Percentiles rank a stretch among this genome's conserved stretches.
phyloP scores from a whole-genome alignment of 1,140 invertebrate species.

The Heliconius eleuchia region DNA sequence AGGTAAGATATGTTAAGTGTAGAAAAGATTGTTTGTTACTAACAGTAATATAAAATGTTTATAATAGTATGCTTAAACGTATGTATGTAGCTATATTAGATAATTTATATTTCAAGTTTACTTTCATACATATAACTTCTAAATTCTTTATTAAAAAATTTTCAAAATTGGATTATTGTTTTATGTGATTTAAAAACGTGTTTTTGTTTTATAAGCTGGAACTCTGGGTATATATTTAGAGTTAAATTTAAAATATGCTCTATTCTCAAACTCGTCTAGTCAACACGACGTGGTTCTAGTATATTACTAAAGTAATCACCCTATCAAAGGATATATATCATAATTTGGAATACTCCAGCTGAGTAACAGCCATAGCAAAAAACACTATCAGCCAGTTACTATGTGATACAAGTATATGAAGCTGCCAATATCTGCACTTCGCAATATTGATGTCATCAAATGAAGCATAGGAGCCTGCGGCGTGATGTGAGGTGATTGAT shows the following conservation, averaged over 20 bases:
- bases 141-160: too few species aligned
- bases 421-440: conserved; percentile 39
- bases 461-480: conserved; percentile 49
- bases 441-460: conserved; percentile 48
- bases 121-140: too few species aligned
- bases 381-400: conserved; percentile 1
- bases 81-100: too few species aligned
- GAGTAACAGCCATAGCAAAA: not conserved
- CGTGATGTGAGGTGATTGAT: conserved; percentile 64
- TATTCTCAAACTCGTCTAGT: too few species aligned
- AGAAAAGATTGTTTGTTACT: not conserved
- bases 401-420: conserved; percentile 5
- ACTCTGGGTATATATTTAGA: too few species aligned
- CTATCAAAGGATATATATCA: not conserved
- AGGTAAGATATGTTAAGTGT: conserved; percentile 81
- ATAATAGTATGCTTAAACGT: too few species aligned
- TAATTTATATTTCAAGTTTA: too few species aligned
- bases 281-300: not conserved
- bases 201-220: too few species aligned
- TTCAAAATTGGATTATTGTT: too few species aligned
- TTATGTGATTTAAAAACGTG: too few species aligned
- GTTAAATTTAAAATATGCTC: too few species aligned
- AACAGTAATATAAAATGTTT: not conserved
- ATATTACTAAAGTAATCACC: not conserved
- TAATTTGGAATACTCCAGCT: not conserved